Evolutionary conservation across 35 echinoderm and acorn worm genomes (phyloP).

Genomic region (Diadema setosum): DNA sequence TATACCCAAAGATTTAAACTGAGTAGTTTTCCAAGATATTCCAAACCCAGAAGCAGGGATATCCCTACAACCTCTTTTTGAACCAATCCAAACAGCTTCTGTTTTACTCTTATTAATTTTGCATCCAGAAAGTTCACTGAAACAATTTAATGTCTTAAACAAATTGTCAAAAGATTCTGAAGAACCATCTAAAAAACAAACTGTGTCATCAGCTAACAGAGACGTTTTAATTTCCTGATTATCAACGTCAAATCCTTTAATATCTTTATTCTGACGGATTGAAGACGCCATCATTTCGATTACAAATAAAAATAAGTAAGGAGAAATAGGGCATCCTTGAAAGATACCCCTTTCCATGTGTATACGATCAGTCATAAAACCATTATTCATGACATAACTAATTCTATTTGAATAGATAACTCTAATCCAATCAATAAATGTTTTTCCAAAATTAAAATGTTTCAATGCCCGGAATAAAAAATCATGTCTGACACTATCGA

Average conservation of each 20-base stretch:
- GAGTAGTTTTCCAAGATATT: not conserved
- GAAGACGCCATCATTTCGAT: not conserved
- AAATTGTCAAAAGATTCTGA: not conserved
- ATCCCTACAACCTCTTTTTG: not conserved
- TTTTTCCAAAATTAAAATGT: constrained; percentile 6
- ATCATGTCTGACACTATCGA: not conserved
- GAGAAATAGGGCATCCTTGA: constrained; percentile 7
- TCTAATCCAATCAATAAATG: not conserved
- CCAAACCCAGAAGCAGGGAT: no score
- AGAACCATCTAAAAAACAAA: constrained; percentile 18
- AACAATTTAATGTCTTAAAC: not conserved
- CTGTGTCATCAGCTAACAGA: constrained; percentile 11
- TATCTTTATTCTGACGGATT: not conserved
- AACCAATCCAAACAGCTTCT: constrained; percentile 17
- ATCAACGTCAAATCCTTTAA: not conserved
- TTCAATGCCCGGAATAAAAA: constrained; percentile 4
- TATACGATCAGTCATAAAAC: not conserved
- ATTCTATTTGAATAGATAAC: not conserved
- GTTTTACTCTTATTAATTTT: constrained; percentile 12
- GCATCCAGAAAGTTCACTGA: not conserved
- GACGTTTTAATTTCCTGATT: not conserved
- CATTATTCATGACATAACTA: constrained; percentile 24
- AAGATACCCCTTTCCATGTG: not conserved
- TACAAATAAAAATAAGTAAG: not conserved
- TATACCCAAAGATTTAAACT: not conserved